Evolutionary conservation across 2,888 invertebrate species (phyloP), one percentile per base, ranked within the genome.

Genomic region (Pheosia tremula): DNA sequence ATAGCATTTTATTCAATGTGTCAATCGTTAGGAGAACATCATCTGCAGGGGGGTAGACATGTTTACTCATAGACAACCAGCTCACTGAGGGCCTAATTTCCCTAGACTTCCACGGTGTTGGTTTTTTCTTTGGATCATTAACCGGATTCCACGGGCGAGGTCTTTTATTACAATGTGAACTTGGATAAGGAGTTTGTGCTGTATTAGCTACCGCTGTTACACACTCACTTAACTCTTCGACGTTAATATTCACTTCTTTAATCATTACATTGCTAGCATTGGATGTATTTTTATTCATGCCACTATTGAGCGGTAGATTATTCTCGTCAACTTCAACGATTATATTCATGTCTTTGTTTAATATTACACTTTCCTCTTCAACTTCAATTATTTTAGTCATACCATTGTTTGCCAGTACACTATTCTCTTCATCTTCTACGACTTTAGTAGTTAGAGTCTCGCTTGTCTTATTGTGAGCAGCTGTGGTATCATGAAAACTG

Each of bases 1-100:
- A 71, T 37, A 92, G 68, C 83, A 92, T 89, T 84, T 88, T 91
- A 58, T 86, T 82, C 3, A 92, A 78, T 8, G 91, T 86, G 63
- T 91, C 91, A 54, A 77, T 56, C 8, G 85, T 85, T 56, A 85
- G 62, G 0, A 85, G 74, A 5, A 75, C 67, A 4, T 82, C 81
- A 3, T 62, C 67, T 39, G 50, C 11, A 39, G 9, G 13, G 5
- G 6, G 8, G 7, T 13, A 11, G 9, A 24, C 3, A 5, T 54
- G 56, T 7, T 10, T 9, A n/a, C 9, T 59, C 57, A 39, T 66
- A 13, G 41, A 1, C n/a, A 67, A 55, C 75, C 75, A 75, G 6
- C 74, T 65, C 55, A 72, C 57, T 43, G 59, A 37, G n/a, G 68
- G 41, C 54, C 53, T 63, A 1, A 38, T 9, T 56, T 59, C 39